phyloP scores from a whole-genome alignment of 2,797 vertebrate genomes.

The Sylvia borin region DNA sequence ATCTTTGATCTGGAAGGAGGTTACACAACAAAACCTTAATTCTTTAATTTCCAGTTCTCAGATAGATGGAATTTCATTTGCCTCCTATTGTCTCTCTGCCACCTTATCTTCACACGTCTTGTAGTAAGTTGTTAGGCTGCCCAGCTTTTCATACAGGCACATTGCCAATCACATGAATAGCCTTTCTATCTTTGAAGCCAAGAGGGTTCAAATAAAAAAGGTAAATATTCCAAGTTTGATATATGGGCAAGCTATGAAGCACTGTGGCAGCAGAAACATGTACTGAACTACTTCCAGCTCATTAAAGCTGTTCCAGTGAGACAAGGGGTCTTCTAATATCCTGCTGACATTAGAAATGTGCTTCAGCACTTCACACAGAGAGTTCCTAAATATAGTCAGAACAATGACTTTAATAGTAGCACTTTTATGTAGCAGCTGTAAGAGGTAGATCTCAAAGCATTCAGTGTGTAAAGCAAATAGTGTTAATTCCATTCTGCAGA shows the following conservation, averaged over 20 bases:
- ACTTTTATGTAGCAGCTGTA: not conserved
- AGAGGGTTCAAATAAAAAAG: not conserved
- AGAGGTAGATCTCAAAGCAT: not conserved
- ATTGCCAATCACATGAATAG: not conserved
- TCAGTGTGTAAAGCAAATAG: not conserved
- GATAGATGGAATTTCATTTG: constrained; percentile 44
- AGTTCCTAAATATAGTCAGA: constrained; percentile 30
- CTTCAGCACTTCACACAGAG: constrained; percentile 13
- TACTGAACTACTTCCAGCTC: constrained; percentile 33
- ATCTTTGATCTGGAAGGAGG: constrained; percentile 21
- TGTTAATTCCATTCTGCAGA: not conserved
- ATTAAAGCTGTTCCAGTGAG: constrained; percentile 47
- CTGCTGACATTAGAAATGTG: constrained; percentile 39
- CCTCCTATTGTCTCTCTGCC: constrained; percentile 6
- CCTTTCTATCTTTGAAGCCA: constrained; percentile 10
- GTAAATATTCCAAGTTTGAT: constrained; percentile 52
- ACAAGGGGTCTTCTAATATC: constrained; percentile 37
- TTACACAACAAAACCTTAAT: not conserved
- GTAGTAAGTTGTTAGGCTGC: constrained; percentile 8
- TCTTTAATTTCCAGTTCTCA: constrained; percentile 9
- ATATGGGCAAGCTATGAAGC: constrained; percentile 14
- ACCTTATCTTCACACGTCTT: not conserved
- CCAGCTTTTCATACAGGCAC: not conserved
- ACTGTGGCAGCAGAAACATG: not conserved
- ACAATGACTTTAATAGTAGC: not conserved